Base-by-base conservation (phyloP, 2,113 vertebrate genomes). In the Rhea americana region DNA sequence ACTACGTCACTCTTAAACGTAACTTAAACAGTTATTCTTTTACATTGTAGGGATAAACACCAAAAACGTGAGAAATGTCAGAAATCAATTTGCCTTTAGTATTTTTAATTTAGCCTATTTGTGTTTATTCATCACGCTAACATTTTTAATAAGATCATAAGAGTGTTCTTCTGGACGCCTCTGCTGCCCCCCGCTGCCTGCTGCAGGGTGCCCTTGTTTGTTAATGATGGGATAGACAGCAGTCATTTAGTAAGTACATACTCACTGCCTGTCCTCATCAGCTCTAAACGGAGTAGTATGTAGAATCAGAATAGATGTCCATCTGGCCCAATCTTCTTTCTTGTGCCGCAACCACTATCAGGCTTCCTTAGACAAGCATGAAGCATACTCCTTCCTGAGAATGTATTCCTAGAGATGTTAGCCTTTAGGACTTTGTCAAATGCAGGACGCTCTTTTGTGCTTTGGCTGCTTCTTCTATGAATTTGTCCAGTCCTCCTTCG, bases 361-460 rank as follows among this genome's bases (percentile, higher is more conserved):
- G 20, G 32, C 10, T 68, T 62, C 26, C 51, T 0, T 26, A 61
- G 37, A 47, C 14, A 6, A 24, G 2, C 0, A 0, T 59, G 17
- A 43, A 5, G n/a, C n/a, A 14, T 65, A 28, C 41, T 89, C 10
- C 22, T 68, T 67, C 76, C 43, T 87, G n/a, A 48, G 21, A 62
- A 51, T 91, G 22, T 65, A 24, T 81, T 86, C 26, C 20, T 43
- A 19, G 26, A 71, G 13, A 4, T 11, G 13, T 87, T 2, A 51
- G 45, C 45, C 28, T 85, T 72, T 68, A 82, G 30, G 20, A 11
- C 43, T 87, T 43, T 76, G 50, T 17, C 77, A 76, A 80, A 73
- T 76, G 22, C 22, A 87, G 59, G 62, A 72, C 71, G 19, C 22
- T 76, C 1, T 66, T 61, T 35, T 73, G 14, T 91, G 59, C 68